Evolutionary conservation across 2,113 vertebrate species (phyloP).

Genomic region (Chelonoidis abingdonii): DNA sequence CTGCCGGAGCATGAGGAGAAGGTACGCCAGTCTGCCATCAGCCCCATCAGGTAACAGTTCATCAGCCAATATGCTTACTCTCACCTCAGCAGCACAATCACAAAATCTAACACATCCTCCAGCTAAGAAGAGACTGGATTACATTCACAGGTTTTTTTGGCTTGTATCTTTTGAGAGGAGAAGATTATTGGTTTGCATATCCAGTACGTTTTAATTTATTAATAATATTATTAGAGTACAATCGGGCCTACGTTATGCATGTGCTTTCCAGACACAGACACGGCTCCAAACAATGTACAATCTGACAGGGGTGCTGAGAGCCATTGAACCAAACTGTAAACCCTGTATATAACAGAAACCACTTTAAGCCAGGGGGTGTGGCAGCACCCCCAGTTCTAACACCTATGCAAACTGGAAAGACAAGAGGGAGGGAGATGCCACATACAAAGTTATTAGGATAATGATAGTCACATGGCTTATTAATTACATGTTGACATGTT

Average conservation of each 20-base stretch:
- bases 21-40: constrained; percentile 78
- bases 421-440: background rate
- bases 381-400: no score
- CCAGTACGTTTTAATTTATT: background rate
- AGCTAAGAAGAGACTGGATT: background rate
- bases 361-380: no score
- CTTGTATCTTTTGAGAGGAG: background rate
- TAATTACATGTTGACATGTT: background rate
- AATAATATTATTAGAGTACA: background rate
- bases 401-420: background rate
- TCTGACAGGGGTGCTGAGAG: background rate
- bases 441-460: background rate
- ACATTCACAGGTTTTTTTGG: background rate
- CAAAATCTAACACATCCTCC: background rate
- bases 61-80: background rate
- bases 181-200: background rate
- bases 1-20: constrained; percentile 76
- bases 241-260: background rate
- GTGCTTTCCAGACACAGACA: background rate
- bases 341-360: no score
- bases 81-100: background rate
- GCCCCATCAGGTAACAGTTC: constrained; percentile 84
- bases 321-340: no score
- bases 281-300: background rate
- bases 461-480: background rate